Percentiles rank a stretch among this genome's conserved stretches.
Evolutionary conservation across 2,888 invertebrate species (phyloP).

Genomic region (Plusia festucae): DNA sequence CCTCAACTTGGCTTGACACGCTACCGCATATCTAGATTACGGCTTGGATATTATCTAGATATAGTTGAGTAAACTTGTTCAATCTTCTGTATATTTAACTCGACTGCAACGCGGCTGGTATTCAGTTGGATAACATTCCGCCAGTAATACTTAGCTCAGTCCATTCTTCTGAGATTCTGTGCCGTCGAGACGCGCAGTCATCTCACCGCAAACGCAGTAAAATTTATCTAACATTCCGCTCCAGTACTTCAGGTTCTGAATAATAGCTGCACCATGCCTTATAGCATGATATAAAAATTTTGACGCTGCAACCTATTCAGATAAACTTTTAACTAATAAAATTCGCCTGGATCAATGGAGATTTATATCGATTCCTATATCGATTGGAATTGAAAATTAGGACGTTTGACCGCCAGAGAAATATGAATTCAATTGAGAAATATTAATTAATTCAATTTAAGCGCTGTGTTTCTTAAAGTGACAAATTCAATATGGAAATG

Average conservation of each 20-base stretch:
- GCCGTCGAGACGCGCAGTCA: slow-evolving; percentile 54
- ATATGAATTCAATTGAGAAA: no score
- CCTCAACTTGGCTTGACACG: no score
- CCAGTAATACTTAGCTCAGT: slow-evolving; percentile 62
- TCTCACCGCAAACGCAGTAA: slow-evolving; percentile 65
- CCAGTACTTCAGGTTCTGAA: slow-evolving; percentile 55
- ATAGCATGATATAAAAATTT: slow-evolving; percentile 27
- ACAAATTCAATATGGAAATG: no score
- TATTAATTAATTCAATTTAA: no score
- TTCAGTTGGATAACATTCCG: slow-evolving; percentile 65
- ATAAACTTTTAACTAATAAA: not conserved
- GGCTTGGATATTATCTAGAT: not conserved
- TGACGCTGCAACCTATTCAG: slow-evolving; percentile 4
- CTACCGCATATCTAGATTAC: no score
- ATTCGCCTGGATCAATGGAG: not conserved
- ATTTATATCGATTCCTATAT: no score
- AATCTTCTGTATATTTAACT: slow-evolving; percentile 50
- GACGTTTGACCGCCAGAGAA: no score
- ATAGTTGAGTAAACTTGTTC: slow-evolving; percentile 48
- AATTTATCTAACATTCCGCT: slow-evolving; percentile 69
- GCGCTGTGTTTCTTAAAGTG: no score
- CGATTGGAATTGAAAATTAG: no score
- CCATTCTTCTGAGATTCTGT: slow-evolving; percentile 68
- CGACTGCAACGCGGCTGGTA: slow-evolving; percentile 58
- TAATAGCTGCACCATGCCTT: slow-evolving; percentile 39